Evolutionary conservation across 2,113 vertebrate genomes (phyloP).

Genomic region (Mystacornis crossleyi): DNA sequence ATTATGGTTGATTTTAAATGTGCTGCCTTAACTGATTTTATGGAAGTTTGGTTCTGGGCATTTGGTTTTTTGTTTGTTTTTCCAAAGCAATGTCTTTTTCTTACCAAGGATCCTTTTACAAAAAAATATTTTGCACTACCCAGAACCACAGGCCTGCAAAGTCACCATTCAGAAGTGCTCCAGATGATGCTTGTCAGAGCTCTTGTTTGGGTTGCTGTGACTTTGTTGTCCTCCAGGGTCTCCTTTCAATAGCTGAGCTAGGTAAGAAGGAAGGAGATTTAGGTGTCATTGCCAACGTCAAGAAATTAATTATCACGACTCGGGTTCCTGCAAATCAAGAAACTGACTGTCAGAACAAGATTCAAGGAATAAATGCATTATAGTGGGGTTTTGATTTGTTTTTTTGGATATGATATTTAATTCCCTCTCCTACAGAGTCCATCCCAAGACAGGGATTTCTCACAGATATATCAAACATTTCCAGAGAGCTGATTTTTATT

Average conservation of each 20-base stretch:
- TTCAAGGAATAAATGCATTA: neutral
- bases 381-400: neutral
- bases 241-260: neutral
- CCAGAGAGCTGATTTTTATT: constrained; percentile 10
- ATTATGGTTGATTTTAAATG: neutral
- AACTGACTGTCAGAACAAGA: neutral
- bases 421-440: neutral
- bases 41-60: neutral
- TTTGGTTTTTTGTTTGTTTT: neutral
- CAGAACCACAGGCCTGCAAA: neutral
- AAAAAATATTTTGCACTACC: neutral
- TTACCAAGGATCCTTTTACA: neutral
- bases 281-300: neutral
- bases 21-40: neutral
- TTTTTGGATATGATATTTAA: neutral
- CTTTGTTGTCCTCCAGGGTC: neutral
- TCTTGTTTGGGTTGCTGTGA: neutral
- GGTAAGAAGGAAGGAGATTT: neutral
- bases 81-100: neutral
- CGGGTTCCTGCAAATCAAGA: neutral
- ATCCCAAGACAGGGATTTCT: neutral
- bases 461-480: neutral
- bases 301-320: neutral
- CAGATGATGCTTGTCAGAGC: neutral
- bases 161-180: neutral